These are phyloP conservation scores for Oxyruncus cristatus DNA, from an alignment of 2,113 vertebrate species.

Conservation along the genomic window DNA sequence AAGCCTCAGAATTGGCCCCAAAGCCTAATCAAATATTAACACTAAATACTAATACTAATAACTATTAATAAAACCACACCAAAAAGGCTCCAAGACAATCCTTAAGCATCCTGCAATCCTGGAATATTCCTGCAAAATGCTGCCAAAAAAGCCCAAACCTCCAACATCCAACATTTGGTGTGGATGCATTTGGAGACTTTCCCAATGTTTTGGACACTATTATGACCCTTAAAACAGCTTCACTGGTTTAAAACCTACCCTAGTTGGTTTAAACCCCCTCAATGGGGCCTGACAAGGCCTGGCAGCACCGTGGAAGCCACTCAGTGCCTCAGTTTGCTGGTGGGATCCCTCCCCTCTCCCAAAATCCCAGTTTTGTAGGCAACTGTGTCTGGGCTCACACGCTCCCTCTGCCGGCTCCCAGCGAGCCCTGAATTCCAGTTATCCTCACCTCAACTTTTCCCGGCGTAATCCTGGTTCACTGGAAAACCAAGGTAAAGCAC, in stretches of 20 bases:
- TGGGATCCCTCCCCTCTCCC: background rate
- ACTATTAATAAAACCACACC: too few relatives aligned
- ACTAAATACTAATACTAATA: too few relatives aligned
- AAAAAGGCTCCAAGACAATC: rapidly evolving
- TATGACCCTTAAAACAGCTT: background rate
- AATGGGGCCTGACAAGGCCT: background rate
- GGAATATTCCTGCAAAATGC: background rate
- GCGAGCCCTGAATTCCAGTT: background rate
- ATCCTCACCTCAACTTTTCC: background rate
- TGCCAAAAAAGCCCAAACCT: rapidly evolving
- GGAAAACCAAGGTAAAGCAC: background rate
- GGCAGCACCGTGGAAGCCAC: background rate
- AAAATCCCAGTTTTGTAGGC: background rate
- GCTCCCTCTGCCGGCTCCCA: constrained; percentile 31
- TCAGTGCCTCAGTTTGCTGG: rapidly evolving
- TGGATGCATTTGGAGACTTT: background rate
- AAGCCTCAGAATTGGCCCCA: background rate
- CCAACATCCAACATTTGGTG: background rate
- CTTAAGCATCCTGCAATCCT: background rate
- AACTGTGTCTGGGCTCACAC: background rate
- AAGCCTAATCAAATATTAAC: background rate
- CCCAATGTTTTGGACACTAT: background rate
- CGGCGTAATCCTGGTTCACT: background rate
- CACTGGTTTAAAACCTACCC: background rate
- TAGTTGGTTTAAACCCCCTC: too few relatives aligned